Evolutionary conservation across 2,888 invertebrate genomes (phyloP).

Genomic region (Zele albiditarsus): DNA sequence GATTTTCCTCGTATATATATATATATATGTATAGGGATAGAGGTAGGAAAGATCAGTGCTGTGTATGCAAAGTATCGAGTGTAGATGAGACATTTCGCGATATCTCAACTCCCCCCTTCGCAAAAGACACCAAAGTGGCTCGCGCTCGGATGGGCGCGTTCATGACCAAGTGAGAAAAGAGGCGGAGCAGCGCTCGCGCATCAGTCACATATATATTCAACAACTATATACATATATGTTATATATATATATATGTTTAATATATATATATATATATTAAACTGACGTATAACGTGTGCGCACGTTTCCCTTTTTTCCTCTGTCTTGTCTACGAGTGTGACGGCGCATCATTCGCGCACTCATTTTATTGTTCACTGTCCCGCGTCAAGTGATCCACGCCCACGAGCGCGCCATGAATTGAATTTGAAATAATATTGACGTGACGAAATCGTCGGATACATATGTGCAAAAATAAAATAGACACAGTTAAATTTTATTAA

Average conservation of each 20-base stretch:
- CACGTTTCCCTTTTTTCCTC: slow-evolving; percentile 3
- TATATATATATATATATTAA: slow-evolving; percentile 20
- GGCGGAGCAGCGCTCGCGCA: slow-evolving; percentile 54
- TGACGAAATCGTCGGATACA: background rate
- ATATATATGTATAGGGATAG: too few relatives aligned
- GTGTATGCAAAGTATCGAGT: slow-evolving; percentile 3
- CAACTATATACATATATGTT: slow-evolving; percentile 23
- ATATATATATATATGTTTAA: slow-evolving; percentile 22
- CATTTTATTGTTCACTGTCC: slow-evolving; percentile 36
- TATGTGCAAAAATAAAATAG: too few relatives aligned
- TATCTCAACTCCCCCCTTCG: slow-evolving; percentile 19
- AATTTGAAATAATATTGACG: background rate
- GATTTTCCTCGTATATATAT: too few relatives aligned
- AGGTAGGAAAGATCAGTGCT: background rate
- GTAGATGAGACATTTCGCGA: background rate
- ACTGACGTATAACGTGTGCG: background rate
- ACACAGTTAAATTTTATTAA: too few relatives aligned
- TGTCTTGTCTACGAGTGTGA: slow-evolving; percentile 49
- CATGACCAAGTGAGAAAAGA: slow-evolving; percentile 40
- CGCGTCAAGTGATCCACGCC: slow-evolving; percentile 48
- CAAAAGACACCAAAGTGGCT: background rate
- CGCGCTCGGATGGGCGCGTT: slow-evolving; percentile 32
- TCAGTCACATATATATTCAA: slow-evolving; percentile 41
- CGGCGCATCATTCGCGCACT: slow-evolving; percentile 47
- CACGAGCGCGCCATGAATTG: slow-evolving; percentile 29